Conservation (phyloP, 1,140 invertebrate species). For the Asobara japonica region DNA sequence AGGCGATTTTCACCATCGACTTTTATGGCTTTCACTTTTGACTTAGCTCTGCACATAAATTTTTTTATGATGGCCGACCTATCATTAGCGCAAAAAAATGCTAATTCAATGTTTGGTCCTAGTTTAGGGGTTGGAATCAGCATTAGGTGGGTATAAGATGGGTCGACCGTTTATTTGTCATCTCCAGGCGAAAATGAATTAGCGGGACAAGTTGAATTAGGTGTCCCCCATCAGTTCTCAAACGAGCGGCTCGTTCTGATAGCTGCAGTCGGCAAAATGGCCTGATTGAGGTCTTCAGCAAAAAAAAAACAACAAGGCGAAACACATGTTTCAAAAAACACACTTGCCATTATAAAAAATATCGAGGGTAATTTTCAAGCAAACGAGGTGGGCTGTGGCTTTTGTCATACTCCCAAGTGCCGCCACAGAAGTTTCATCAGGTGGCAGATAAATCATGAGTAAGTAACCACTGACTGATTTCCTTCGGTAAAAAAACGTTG, state of each 20-base stretch:
- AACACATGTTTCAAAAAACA: slow-evolving; percentile 61
- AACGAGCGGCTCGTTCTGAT: background rate
- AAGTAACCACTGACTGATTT: slow-evolving; percentile 13
- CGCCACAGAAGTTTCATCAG: slow-evolving; percentile 1
- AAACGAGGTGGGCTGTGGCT: slow-evolving; percentile 28
- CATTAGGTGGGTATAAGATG: background rate
- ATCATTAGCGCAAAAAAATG: background rate
- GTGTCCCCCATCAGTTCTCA: background rate
- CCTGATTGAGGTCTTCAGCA: slow-evolving; percentile 18
- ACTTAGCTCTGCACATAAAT: too few relatives aligned
- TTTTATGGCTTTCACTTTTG: too few relatives aligned
- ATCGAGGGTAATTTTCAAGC: background rate
- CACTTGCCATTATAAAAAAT: slow-evolving; percentile 47
- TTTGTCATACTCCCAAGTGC: background rate
- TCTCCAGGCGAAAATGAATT: slow-evolving; percentile 1
- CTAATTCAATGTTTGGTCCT: background rate
- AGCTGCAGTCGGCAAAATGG: background rate
- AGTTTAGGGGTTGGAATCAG: background rate
- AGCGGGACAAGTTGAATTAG: background rate
- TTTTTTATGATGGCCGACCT: too few relatives aligned
- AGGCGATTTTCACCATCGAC: too few relatives aligned
- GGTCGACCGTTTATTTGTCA: background rate
- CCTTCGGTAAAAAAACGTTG: background rate
- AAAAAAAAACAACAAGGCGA: too few relatives aligned
- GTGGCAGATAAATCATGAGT: slow-evolving; percentile 1